Evolutionary conservation across 1,140 invertebrate genomes (phyloP), one percentile per base, ranked within the genome.

Genomic region (Macrobrachium rosenbergii): DNA sequence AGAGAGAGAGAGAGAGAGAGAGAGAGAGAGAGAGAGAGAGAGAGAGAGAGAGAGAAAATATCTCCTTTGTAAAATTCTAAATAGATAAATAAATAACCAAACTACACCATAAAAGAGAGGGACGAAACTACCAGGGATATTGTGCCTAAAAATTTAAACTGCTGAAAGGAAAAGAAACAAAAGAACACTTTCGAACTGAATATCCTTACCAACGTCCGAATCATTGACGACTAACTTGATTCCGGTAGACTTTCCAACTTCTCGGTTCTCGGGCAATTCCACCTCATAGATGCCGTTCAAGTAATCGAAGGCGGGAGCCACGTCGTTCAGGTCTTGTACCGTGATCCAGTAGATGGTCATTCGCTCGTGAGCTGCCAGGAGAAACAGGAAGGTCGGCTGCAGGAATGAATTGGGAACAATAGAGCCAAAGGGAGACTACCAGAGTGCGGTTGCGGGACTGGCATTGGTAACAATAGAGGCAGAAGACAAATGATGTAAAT

Each of bases 21-120:
- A 67, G 64, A 67, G 64, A 67, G 64, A 67, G 64, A 67, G 64
- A 67, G 64, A 67, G 64, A 67, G 64, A 67, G 64, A 67, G 64
- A 67, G 64, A 67, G 64, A 67, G 64, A 67, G 64, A 67, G 64
- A 67, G 64, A 67, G 64, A 6, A 28, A 6, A 28, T 6, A 5
- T 17, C 2, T 17, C 17, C 2, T 21, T 64, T 21, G 17, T 64
- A 64, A n/a, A n/a, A n/a, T 2, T 72, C 67, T 19, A 72, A 17
- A n/a, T 19, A 14, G 52, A 12, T 52, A 52, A 2, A 52, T 10
- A 10, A 10, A 52, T 5, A 52, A 52, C 52, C 12, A 8, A 8
- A 52, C 52, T 8, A 52, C 7, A 52, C 7, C 52, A 5, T 52
- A 52, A 52, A 52, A 52, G 52, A 52, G 8, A 37, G 28, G 28